Conservation (phyloP, 2,113 vertebrate genomes). For the Natator depressus region DNA sequence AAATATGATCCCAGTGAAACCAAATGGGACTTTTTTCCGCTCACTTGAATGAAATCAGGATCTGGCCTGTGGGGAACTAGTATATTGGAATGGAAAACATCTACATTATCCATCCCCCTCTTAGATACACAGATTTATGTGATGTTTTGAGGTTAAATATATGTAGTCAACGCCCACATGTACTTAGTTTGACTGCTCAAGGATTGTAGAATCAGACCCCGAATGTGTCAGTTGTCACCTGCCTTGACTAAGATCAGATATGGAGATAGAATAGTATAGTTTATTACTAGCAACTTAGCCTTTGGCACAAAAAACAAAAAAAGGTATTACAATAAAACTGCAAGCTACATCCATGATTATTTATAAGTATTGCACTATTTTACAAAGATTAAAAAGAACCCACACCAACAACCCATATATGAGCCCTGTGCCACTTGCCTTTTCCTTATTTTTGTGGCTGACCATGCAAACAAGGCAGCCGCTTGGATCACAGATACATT, state of each 20-base stretch:
- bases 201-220: background rate
- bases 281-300: background rate
- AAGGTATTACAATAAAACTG: background rate
- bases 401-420: background rate
- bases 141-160: background rate
- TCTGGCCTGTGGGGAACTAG: background rate
- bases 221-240: background rate
- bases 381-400: background rate
- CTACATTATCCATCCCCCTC: no score
- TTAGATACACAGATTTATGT: background rate
- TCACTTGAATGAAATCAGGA: background rate
- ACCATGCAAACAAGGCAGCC: background rate
- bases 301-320: no score
- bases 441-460: background rate
- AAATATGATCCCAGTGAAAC: background rate
- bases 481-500: background rate
- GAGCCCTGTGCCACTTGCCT: background rate
- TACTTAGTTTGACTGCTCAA: background rate
- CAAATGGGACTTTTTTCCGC: background rate
- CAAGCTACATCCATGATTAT: background rate
- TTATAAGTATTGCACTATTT: background rate
- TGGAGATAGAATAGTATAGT: fast-evolving
- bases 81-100: background rate
- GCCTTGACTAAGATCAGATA: background rate
- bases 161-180: background rate